Base-by-base conservation (phyloP, 2,113 vertebrate genomes). In the Dasyornis broadbenti region DNA sequence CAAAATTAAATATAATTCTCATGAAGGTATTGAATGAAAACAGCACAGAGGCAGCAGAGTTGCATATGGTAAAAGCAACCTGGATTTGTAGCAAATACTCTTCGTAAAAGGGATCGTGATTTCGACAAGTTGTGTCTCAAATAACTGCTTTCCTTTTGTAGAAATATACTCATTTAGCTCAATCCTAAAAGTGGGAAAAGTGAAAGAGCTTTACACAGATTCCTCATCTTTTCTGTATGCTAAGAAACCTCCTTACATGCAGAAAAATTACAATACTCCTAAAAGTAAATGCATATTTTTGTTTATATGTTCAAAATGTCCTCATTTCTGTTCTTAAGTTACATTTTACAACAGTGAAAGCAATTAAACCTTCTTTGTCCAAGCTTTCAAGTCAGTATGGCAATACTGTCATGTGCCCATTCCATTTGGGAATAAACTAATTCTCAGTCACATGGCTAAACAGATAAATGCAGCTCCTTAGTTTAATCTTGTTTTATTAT, bases 401-500 rank as follows among this genome's bases (percentile, higher is more conserved):
- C 24, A 71, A 14, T 71, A 71, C 40, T 71, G 80, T 49, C 64
- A 65, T 84, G 52, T 23, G 75, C 65, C 17, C 26, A 19, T 82
- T 92, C 72, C 56, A 60, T 37, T 13, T 60, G 65, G 76, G 80
- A 95, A 82, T 75, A 92, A 60, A 37, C 39, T 86, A 91, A 91
- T 92, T 90, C 65, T 95, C 69, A 94, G 37, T 84, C 92, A 91
- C 49, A 66, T 5, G 30, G 69, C 52, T 83, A 90, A 97, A 92
- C 31, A 94, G 86, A 84, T 68, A 94, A 86, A 92, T 84, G 35
- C 33, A 64, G 35, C 35, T 96, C n/a, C 52, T 83, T 81, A 66
- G 24, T 47, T 89, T 84, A 78, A 94, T 84, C 91, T 92, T 86
- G 39, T 77, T 93, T 90, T 92, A 86, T 89, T 87, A 93, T 52